Base-by-base conservation (phyloP, 2,888 invertebrate genomes). In the Helobdella robusta region DNA sequence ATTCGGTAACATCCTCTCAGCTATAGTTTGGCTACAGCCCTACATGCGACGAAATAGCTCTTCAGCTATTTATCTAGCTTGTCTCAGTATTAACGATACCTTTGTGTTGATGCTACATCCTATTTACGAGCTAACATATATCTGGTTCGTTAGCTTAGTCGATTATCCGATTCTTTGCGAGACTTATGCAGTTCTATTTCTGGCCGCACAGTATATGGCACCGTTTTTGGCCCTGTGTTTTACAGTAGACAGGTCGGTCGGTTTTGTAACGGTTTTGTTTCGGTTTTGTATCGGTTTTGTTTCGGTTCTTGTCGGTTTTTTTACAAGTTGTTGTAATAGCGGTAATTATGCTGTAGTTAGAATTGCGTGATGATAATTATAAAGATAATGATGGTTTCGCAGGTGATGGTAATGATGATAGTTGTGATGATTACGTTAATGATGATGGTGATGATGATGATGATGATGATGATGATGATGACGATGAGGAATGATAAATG, bases 181-280 rank as follows among this genome's bases (percentile, higher is more conserved):
- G 68, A 67, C 73, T 6, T 78, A 76, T 66, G 74, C 75, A 69
- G 68, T 75, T 32, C 54, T 76, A 25, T 74, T 73, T 65, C 70
- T 73, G 50, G 72, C 73, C 3, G 75, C 75, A 1, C 78, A 78
- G 66, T 78, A 77, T 68, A 68, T 75, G 28, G 75, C 77, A 0
- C 79, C 79, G 0, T 64, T 78, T 20, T 70, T 78, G 2, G 77
- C 78, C n/a, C 68, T 79, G 3, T 75, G 76, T 5, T 78, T 78
- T 62, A 78, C 79, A 0, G 75, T 78, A 18, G 79, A 79, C 64
- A 67, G 79, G 15, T 79, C 25, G 70, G 76, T 78, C 40, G 77
- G n/a, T n/a, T n/a, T n/a, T n/a, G n/a, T n/a, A n/a, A n/a, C n/a
- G n/a, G n/a, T n/a, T n/a, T n/a, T n/a, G n/a, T n/a, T n/a, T n/a